Percentiles rank a stretch among this genome's conserved stretches.
These are phyloP conservation scores for Pardalotus punctatus DNA, from an alignment of 2,113 vertebrate species.

Conservation along the genomic window DNA sequence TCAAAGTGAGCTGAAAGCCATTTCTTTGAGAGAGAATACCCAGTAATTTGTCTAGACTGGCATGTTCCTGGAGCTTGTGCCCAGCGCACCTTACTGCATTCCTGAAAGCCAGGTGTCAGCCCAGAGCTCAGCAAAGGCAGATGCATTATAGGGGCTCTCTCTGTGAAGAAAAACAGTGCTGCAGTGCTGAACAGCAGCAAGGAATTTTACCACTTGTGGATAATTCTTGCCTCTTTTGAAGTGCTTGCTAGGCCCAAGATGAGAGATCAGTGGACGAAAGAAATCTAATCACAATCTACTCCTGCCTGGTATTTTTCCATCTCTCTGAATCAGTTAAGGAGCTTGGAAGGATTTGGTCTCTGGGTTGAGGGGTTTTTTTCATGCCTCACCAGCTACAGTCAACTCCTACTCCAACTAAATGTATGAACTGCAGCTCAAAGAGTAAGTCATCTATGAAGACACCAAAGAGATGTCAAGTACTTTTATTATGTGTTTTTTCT, in stretches of 20 bases:
- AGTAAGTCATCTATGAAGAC: background rate
- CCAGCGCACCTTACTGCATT: background rate
- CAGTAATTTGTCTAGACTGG: background rate
- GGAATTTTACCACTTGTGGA: background rate
- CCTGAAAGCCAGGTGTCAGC: background rate
- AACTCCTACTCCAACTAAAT: background rate
- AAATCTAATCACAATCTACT: background rate
- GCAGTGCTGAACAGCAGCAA: background rate
- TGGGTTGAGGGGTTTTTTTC: background rate
- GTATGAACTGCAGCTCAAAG: background rate
- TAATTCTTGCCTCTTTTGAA: background rate
- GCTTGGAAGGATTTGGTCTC: background rate
- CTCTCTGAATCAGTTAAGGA: background rate
- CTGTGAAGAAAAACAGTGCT: background rate
- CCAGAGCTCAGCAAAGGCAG: background rate
- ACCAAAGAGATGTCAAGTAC: background rate
- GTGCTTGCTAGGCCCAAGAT: background rate
- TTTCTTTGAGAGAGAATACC: background rate
- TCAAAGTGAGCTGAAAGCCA: background rate
- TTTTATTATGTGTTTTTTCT: background rate
- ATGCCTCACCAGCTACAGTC: background rate
- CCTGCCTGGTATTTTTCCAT: background rate
- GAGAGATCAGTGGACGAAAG: background rate
- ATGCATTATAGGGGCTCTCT: background rate
- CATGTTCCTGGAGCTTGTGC: background rate